Percentiles rank a stretch among this genome's conserved stretches.
Evolutionary conservation across 2,888 invertebrate genomes (phyloP).

Genomic region (Vesta saturnalis): DNA sequence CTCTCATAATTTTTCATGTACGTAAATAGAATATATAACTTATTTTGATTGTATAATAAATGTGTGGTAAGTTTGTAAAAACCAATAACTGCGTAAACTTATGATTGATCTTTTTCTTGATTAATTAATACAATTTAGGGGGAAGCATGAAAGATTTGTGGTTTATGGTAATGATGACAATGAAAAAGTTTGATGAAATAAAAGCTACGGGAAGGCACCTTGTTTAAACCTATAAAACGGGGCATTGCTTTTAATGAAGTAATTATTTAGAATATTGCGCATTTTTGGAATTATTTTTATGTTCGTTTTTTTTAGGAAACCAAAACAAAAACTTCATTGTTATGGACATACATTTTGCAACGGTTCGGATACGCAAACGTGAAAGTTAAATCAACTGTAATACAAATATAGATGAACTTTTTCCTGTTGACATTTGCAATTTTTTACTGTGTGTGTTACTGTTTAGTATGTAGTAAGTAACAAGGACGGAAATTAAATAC

Average conservation of each 20-base stretch:
- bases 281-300: background rate
- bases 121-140: background rate
- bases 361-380: background rate
- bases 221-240: background rate
- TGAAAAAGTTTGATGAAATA: background rate
- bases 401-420: conserved; percentile 15
- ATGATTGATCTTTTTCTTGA: background rate
- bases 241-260: background rate
- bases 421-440: conserved; percentile 27
- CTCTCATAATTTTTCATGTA: too few relatives aligned
- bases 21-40: too few relatives aligned
- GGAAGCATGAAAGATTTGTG: background rate
- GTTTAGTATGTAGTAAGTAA: conserved; percentile 26
- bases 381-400: background rate
- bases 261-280: background rate
- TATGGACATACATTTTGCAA: background rate
- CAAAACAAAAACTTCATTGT: background rate
- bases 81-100: background rate
- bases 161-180: background rate
- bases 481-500: conserved; percentile 35
- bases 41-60: too few relatives aligned
- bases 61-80: too few relatives aligned
- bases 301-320: background rate
- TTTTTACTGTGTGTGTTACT: conserved; percentile 21
- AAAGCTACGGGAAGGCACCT: background rate